Conservation (phyloP, 2,113 vertebrate genomes). For the Zosterops hypoxanthus region DNA sequence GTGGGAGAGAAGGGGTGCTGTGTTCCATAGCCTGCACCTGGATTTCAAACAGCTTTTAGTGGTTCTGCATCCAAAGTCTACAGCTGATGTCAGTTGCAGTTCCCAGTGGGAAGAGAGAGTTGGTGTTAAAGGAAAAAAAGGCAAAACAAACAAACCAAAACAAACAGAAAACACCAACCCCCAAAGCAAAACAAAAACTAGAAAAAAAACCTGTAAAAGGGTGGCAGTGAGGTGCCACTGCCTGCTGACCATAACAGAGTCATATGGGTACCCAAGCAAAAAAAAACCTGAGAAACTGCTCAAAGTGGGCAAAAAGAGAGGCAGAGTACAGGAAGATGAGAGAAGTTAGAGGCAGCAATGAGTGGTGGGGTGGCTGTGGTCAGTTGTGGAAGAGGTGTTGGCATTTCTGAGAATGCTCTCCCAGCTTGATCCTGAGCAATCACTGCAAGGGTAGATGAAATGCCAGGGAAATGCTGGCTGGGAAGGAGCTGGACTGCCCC, state of each 20-base stretch:
- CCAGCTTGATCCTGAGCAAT: not conserved
- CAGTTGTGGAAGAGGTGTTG: not conserved
- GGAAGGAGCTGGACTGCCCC: not conserved
- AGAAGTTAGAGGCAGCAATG: not conserved
- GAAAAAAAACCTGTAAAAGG: not conserved
- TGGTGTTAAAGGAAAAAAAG: not conserved
- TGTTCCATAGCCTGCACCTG: fast-evolving
- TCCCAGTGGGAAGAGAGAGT: not conserved
- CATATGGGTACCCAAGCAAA: not conserved
- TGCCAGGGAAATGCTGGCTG: fast-evolving
- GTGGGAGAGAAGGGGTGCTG: not conserved
- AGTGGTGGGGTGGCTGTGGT: not conserved
- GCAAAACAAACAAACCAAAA: not conserved
- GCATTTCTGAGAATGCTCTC: not conserved
- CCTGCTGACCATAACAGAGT: not conserved
- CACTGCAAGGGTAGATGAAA: not conserved
- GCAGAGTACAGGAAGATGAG: not conserved
- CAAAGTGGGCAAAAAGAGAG: not conserved
- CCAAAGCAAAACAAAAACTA: not conserved
- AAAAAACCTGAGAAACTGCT: not conserved
- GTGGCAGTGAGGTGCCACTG: not conserved
- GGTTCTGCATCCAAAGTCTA: not conserved
- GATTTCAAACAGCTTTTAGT: not conserved
- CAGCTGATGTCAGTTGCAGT: not conserved
- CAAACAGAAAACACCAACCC: not conserved